phyloP scores from a whole-genome alignment of 1,140 invertebrate genomes.

The honey bee (Apis mellifera) region DNA sequence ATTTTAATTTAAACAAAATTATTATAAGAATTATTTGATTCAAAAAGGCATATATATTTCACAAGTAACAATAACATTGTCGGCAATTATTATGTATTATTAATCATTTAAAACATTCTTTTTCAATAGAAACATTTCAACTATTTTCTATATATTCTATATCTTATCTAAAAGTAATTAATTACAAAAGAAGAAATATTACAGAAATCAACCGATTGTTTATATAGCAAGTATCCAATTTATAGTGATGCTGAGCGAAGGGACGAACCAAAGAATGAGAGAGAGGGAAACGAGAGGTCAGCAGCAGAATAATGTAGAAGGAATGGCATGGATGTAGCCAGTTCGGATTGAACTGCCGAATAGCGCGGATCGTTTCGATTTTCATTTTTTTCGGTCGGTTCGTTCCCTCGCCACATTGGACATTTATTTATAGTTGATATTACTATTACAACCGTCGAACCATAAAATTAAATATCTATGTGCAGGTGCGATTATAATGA shows the following conservation, averaged over 20 bases:
- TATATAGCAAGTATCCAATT: not conserved
- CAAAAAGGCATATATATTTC: no score
- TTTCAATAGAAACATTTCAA: not conserved
- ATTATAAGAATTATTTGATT: no score
- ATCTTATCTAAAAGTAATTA: not conserved
- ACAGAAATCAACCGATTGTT: not conserved
- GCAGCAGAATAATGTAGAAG: slow-evolving; percentile 57
- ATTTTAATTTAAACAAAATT: no score
- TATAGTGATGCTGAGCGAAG: slow-evolving; percentile 30
- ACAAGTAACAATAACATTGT: no score
- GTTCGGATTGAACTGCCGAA: slow-evolving; percentile 69
- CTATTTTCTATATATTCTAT: not conserved
- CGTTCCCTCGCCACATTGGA: not conserved
- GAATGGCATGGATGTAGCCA: slow-evolving; percentile 63
- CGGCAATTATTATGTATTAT: no score
- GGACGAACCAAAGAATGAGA: not conserved
- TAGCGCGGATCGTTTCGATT: slow-evolving; percentile 49
- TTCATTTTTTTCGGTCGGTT: slow-evolving; percentile 20
- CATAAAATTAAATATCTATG: slow-evolving; percentile 63
- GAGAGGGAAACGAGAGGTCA: slow-evolving; percentile 48
- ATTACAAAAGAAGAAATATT: not conserved
- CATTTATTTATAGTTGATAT: not conserved
- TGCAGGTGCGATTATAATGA: slow-evolving; percentile 53
- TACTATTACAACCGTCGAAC: slow-evolving; percentile 1
- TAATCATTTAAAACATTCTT: no score